Evolutionary conservation across 1,140 invertebrate genomes (phyloP).

Genomic region (Scaptomyza montana): DNA sequence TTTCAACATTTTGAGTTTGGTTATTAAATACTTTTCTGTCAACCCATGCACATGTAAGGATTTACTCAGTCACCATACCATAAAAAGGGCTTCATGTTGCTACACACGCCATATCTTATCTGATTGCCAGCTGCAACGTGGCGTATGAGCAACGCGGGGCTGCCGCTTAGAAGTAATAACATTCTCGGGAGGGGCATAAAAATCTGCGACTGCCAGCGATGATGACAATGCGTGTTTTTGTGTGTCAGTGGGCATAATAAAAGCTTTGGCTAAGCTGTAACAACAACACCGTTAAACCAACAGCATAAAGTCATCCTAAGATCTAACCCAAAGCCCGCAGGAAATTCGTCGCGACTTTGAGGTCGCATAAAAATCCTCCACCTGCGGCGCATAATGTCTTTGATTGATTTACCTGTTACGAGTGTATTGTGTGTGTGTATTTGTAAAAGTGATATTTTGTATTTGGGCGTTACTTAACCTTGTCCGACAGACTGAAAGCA

Average conservation of each 20-base stretch:
- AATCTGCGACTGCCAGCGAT: constrained; percentile 46
- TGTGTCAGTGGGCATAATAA: constrained; percentile 58
- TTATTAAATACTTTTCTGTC: not conserved
- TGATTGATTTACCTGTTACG: constrained; percentile 74
- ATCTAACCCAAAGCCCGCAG: constrained; percentile 27
- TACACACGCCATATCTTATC: not conserved
- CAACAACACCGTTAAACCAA: not conserved
- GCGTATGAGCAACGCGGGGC: constrained; percentile 54
- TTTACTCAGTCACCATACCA: constrained; percentile 19
- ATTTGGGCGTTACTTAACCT: constrained; percentile 44
- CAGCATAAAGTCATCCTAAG: constrained; percentile 4
- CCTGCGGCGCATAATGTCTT: constrained; percentile 60
- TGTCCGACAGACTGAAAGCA: constrained; percentile 11
- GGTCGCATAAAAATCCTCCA: constrained; percentile 53
- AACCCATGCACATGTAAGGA: constrained; percentile 11
- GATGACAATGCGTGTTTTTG: constrained; percentile 46
- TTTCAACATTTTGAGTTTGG: too few species aligned
- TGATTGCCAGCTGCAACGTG: constrained; percentile 45
- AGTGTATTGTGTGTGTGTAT: constrained; percentile 23
- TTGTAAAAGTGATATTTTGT: constrained; percentile 67
- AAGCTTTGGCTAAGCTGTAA: constrained; percentile 56
- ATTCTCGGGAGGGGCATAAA: constrained; percentile 62
- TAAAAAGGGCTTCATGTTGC: constrained; percentile 32
- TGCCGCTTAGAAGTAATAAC: constrained; percentile 76
- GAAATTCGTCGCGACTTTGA: constrained; percentile 38